Evolutionary conservation across 2,113 vertebrate genomes (phyloP).

Genomic region (Spea multiplicata): DNA sequence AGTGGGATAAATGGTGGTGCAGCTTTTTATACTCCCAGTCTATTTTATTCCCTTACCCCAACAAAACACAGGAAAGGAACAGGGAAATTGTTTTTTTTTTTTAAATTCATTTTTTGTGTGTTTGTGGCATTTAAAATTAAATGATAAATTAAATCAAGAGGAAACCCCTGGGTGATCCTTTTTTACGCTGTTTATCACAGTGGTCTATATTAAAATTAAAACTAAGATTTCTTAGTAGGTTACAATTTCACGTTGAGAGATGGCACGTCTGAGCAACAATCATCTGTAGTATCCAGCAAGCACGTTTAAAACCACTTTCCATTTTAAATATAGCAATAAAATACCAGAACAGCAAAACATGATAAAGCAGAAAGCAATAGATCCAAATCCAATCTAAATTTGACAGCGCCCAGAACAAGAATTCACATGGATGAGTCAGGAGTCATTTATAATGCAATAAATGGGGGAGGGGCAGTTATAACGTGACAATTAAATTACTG

Average conservation of each 20-base stretch:
- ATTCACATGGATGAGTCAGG: slow-evolving; percentile 71
- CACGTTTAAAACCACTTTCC: slow-evolving; percentile 78
- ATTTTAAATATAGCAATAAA: slow-evolving; percentile 80
- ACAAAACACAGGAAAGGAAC: too few relatives aligned
- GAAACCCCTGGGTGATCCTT: not conserved
- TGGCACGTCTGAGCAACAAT: slow-evolving; percentile 64
- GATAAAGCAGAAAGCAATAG: slow-evolving; percentile 77
- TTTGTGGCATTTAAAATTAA: too few relatives aligned
- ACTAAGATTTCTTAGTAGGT: slow-evolving; percentile 46
- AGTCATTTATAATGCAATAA: slow-evolving; percentile 75
- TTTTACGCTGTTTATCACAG: not conserved
- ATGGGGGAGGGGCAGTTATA: slow-evolving; percentile 73
- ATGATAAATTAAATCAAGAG: not conserved
- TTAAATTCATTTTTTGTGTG: too few relatives aligned
- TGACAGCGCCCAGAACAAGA: slow-evolving; percentile 73
- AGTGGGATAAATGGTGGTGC: too few relatives aligned
- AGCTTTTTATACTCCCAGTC: too few relatives aligned
- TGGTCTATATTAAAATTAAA: not conserved
- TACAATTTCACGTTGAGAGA: slow-evolving; percentile 61
- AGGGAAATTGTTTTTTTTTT: too few relatives aligned
- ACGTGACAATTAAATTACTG: slow-evolving; percentile 79
- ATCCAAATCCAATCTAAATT: slow-evolving; percentile 82
- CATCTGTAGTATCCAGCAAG: slow-evolving; percentile 62
- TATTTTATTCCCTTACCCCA: too few relatives aligned
- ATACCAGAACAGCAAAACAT: slow-evolving; percentile 68